phyloP scores from a whole-genome alignment of 2,888 invertebrate species.

The Agelastica alni region DNA sequence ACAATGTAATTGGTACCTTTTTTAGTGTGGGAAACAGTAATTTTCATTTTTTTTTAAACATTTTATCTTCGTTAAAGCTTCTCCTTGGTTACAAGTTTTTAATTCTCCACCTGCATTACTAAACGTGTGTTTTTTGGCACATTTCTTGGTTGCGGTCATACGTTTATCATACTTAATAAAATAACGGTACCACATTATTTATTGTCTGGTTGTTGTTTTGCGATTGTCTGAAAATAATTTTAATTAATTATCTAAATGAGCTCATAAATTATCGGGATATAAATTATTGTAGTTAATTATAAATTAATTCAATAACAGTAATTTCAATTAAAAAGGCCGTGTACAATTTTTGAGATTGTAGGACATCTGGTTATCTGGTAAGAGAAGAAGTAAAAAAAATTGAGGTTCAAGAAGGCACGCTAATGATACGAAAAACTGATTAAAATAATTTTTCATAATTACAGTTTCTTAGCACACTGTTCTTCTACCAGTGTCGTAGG shows the following conservation, averaged over 20 bases:
- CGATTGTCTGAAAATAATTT: constrained; percentile 8
- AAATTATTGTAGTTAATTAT: constrained; percentile 33
- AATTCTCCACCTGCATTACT: too few relatives aligned
- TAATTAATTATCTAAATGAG: constrained; percentile 21
- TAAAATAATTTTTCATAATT: constrained; percentile 52
- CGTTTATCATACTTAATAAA: not conserved
- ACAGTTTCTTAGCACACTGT: constrained; percentile 40
- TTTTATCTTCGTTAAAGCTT: too few relatives aligned
- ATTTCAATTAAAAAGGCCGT: constrained; percentile 32
- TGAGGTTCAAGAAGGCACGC: constrained; percentile 18
- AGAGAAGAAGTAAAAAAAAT: constrained; percentile 23
- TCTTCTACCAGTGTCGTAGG: constrained; percentile 7
- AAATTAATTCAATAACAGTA: constrained; percentile 31
- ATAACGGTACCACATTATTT: constrained; percentile 11
- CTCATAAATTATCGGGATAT: constrained; percentile 29
- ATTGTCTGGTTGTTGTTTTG: constrained; percentile 1
- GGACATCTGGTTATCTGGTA: constrained; percentile 28
- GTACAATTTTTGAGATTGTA: constrained; percentile 28
- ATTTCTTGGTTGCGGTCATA: too few relatives aligned
- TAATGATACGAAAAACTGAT: constrained; percentile 41
- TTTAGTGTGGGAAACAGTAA: too few relatives aligned
- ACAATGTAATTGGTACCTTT: too few relatives aligned
- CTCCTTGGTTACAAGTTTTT: too few relatives aligned
- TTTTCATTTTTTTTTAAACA: too few relatives aligned
- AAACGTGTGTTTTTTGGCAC: too few relatives aligned